Percentiles rank a stretch among this genome's conserved stretches.
phyloP scores from a whole-genome alignment of 2,888 invertebrate species.

The Osmoderma eremita region DNA sequence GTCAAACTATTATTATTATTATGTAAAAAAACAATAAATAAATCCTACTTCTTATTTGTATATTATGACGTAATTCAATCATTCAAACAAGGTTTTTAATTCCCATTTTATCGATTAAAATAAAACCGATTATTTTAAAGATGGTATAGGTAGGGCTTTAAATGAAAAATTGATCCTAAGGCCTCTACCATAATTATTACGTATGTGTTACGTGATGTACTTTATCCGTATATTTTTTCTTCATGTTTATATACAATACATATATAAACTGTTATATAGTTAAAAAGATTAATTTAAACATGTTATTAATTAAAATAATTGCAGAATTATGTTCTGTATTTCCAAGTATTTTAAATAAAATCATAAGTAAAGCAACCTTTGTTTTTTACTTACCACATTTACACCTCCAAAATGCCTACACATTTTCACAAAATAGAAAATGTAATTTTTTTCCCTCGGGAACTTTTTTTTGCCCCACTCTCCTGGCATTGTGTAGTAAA shows the following conservation, averaged over 20 bases:
- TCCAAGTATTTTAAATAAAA: slow-evolving; percentile 44
- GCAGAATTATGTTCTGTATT: slow-evolving; percentile 42
- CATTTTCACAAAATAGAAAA: too few relatives aligned
- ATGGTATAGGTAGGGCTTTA: slow-evolving; percentile 12
- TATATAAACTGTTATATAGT: slow-evolving; percentile 36
- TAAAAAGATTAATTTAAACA: slow-evolving; percentile 37
- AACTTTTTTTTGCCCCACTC: not conserved
- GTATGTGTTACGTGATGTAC: slow-evolving; percentile 21
- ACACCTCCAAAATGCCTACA: too few relatives aligned
- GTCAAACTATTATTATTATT: slow-evolving; percentile 59
- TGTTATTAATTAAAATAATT: slow-evolving; percentile 37
- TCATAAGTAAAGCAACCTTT: slow-evolving; percentile 26
- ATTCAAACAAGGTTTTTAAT: slow-evolving; percentile 10
- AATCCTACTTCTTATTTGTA: slow-evolving; percentile 51
- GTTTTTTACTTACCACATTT: not conserved
- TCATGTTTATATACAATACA: slow-evolving; percentile 32
- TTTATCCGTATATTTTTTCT: slow-evolving; percentile 20
- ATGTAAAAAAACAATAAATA: slow-evolving; percentile 52
- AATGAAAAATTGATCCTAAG: slow-evolving; percentile 1
- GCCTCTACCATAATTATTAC: slow-evolving; percentile 16
- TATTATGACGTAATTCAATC: slow-evolving; percentile 31
- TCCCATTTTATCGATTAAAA: slow-evolving; percentile 10
- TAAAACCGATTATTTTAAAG: slow-evolving; percentile 7
- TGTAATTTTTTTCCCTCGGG: not conserved
- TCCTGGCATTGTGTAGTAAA: too few relatives aligned